Evolutionary conservation across 1,140 invertebrate species (phyloP).

Genomic region (Zaprionus inermis): DNA sequence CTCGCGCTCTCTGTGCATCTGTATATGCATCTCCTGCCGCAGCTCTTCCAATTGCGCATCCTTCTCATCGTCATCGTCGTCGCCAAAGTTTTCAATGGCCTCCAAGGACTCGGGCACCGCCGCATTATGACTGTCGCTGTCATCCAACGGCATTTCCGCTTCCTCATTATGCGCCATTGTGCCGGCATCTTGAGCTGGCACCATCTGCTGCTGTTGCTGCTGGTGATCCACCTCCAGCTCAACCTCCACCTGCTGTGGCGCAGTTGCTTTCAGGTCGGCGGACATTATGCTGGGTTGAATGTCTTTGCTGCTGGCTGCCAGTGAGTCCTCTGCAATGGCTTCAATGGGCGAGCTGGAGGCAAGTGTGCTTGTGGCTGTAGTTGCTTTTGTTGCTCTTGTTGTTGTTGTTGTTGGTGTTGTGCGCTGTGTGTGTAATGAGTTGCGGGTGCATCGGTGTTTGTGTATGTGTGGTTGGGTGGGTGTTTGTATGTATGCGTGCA

Average conservation of each 20-base stretch:
- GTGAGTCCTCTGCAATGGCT: slow-evolving; percentile 39
- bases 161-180: slow-evolving; percentile 63
- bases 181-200: slow-evolving; percentile 45
- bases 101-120: slow-evolving; percentile 24
- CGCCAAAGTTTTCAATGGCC: slow-evolving; percentile 49
- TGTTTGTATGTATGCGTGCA: slow-evolving; percentile 15
- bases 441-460: slow-evolving; percentile 18
- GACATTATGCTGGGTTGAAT: slow-evolving; percentile 44
- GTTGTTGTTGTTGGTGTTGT: slow-evolving; percentile 27
- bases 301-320: slow-evolving; percentile 38
- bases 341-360: slow-evolving; percentile 41
- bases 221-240: slow-evolving; percentile 17
- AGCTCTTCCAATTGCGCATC: slow-evolving; percentile 27
- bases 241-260: slow-evolving; percentile 3
- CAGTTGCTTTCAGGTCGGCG: slow-evolving; percentile 31
- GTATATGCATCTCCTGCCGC: slow-evolving; percentile 9
- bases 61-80: slow-evolving; percentile 24
- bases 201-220: slow-evolving; percentile 51
- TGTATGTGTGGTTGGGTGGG: slow-evolving; percentile 16
- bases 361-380: slow-evolving; percentile 47
- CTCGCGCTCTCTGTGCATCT: slow-evolving; percentile 51
- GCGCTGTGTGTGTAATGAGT: slow-evolving; percentile 27
- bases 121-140: slow-evolving; percentile 53
- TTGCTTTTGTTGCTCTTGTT: slow-evolving; percentile 45
- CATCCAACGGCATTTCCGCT: slow-evolving; percentile 53